Percentiles rank a stretch among this genome's conserved stretches.
These are phyloP conservation scores for Hiodon tergisus DNA, from an alignment of 2,113 vertebrate species.

Conservation along the genomic window DNA sequence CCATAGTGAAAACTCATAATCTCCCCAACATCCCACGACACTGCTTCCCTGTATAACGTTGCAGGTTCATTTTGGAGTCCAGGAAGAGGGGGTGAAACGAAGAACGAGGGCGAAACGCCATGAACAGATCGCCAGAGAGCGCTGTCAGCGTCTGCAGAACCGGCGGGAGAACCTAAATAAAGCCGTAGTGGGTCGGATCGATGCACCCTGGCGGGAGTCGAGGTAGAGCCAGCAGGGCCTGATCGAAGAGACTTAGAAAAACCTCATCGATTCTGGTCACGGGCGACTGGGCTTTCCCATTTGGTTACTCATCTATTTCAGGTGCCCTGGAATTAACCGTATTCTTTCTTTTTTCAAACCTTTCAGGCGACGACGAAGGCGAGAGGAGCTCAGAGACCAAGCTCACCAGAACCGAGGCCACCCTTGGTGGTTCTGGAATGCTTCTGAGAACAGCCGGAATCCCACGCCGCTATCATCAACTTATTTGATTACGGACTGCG, in stretches of 20 bases:
- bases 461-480: too few species aligned
- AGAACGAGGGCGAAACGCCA: neutral
- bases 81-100: neutral
- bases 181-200: conserved; percentile 61
- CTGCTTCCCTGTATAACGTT: neutral
- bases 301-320: conserved; percentile 80
- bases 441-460: too few species aligned
- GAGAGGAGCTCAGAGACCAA: neutral
- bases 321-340: conserved; percentile 51
- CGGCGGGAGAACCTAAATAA: conserved; percentile 56
- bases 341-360: conserved; percentile 4
- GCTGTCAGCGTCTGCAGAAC: neutral
- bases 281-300: conserved; percentile 69
- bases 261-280: conserved; percentile 71
- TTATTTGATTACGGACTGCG: too few species aligned
- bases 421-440: too few species aligned
- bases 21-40: neutral
- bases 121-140: neutral
- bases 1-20: too few species aligned
- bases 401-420: neutral
- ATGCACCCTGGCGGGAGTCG: conserved; percentile 39
- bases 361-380: conserved; percentile 4
- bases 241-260: conserved; percentile 74
- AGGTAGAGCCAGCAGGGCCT: neutral
- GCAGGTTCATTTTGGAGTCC: too few species aligned